phyloP scores from a whole-genome alignment of 2,113 vertebrate species.

The Aplodontia rufa region DNA sequence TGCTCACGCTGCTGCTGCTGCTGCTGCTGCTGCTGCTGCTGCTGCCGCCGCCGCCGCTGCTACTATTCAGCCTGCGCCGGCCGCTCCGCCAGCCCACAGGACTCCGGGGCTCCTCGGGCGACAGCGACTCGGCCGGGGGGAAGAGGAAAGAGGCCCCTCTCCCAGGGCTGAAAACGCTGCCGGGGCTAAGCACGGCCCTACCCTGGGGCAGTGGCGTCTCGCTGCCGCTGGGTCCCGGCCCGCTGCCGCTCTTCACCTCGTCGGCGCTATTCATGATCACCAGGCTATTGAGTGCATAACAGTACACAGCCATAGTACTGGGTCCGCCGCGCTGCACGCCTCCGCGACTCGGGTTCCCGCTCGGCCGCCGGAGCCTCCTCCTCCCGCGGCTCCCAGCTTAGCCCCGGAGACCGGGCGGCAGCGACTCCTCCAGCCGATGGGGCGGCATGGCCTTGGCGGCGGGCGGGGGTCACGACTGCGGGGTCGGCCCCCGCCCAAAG shows the following conservation, averaged over 20 bases:
- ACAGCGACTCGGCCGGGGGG: conserved; percentile 82
- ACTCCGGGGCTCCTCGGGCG: conserved; percentile 76
- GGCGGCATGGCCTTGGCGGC: conserved; percentile 68
- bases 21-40: conserved; percentile 60
- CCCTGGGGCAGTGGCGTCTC: conserved; percentile 83
- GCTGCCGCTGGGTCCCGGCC: conserved; percentile 76
- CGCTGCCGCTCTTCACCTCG: conserved; percentile 82
- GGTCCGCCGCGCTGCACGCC: conserved; percentile 73
- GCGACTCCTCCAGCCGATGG: neutral
- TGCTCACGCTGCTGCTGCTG: conserved; percentile 56
- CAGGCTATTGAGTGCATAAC: conserved; percentile 88
- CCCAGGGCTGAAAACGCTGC: conserved; percentile 83
- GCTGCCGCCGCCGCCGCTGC: conserved; percentile 46
- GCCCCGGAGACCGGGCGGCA: conserved; percentile 50
- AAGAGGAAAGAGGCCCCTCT: conserved; percentile 85
- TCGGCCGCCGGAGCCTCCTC: conserved; percentile 63
- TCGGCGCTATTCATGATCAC: conserved; percentile 88
- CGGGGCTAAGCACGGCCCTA: conserved; percentile 82
- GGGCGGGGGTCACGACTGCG: conserved; percentile 28
- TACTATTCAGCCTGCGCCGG: conserved; percentile 84
- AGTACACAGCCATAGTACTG: conserved; percentile 89
- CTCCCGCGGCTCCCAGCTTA: conserved; percentile 60
- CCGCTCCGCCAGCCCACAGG: conserved; percentile 65
- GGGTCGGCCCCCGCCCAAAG: conserved; percentile 60
- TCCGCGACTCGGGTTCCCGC: conserved; percentile 49